These are phyloP conservation scores for Zapus hudsonius DNA, from an alignment of 2,113 vertebrate genomes.

Conservation along the genomic window DNA sequence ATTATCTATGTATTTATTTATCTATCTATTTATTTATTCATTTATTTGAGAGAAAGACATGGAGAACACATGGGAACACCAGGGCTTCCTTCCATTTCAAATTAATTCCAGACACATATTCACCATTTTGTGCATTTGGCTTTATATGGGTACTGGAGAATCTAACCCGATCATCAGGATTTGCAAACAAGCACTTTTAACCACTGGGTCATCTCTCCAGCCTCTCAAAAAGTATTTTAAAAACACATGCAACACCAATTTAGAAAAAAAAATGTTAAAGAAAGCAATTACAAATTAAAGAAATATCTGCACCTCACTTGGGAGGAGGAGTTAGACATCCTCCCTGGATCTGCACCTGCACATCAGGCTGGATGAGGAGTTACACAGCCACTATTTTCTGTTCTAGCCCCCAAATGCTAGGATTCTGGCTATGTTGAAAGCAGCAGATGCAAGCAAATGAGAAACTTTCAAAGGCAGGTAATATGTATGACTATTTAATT, in stretches of 20 bases:
- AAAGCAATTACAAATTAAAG: conserved; percentile 21
- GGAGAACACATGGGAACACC: too few species aligned
- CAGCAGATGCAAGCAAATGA: background rate
- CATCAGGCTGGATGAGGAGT: background rate
- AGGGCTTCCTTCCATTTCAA: too few species aligned
- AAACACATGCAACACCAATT: background rate
- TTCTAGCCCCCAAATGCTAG: background rate
- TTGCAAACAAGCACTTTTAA: too few species aligned
- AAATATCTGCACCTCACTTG: too few species aligned
- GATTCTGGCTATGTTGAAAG: background rate
- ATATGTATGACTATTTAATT: background rate
- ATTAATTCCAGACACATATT: too few species aligned
- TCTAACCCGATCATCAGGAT: too few species aligned
- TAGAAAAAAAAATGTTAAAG: conserved; percentile 32
- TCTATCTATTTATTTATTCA: too few species aligned
- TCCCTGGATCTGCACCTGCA: background rate
- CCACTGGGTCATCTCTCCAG: too few species aligned
- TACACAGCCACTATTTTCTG: background rate
- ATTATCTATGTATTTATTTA: too few species aligned
- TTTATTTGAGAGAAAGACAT: too few species aligned
- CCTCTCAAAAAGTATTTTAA: background rate
- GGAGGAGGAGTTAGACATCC: background rate
- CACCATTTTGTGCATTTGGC: too few species aligned
- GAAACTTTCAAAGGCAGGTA: background rate
- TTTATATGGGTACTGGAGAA: too few species aligned